A percentile compares a stretch with the other conserved stretches of the same genome.
Evolutionary conservation across 2,888 invertebrate genomes (phyloP).

Genomic region (Laothoe populi): DNA sequence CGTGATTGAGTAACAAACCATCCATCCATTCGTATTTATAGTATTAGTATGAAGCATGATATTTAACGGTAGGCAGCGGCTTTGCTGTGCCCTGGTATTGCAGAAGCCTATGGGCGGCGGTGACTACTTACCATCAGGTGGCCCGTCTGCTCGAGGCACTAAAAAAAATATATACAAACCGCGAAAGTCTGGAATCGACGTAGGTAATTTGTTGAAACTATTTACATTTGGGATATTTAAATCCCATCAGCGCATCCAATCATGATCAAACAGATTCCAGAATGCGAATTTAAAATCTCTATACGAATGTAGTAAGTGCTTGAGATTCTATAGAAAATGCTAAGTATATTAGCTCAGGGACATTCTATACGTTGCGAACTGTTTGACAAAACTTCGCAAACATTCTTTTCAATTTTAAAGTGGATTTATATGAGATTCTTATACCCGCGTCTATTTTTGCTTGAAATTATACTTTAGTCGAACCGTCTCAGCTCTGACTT

Average conservation of each 20-base stretch:
- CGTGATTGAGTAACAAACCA: too few relatives aligned
- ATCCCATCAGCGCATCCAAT: constrained; percentile 4
- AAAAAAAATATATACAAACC: too few relatives aligned
- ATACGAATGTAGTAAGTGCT: constrained; percentile 11
- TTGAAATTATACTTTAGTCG: not conserved
- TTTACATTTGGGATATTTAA: not conserved
- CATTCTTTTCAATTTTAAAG: constrained; percentile 10
- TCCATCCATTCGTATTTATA: too few relatives aligned
- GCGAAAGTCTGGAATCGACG: too few relatives aligned
- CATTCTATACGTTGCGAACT: not conserved
- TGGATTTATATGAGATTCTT: constrained; percentile 1
- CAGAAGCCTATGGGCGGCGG: too few relatives aligned
- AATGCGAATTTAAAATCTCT: not conserved
- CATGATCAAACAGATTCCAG: not conserved
- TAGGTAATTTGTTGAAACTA: not conserved
- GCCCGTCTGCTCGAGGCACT: too few relatives aligned
- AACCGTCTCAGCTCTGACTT: too few relatives aligned
- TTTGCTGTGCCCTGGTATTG: too few relatives aligned
- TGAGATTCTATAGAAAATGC: constrained; percentile 1
- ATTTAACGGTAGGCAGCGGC: too few relatives aligned
- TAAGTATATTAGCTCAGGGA: constrained; percentile 5
- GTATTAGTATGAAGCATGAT: too few relatives aligned
- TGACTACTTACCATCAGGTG: too few relatives aligned
- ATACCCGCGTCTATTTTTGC: not conserved
- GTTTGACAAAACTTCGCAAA: constrained; percentile 14